Percentiles rank a stretch among this genome's conserved stretches.
These are phyloP conservation scores for Albula goreensis DNA, from an alignment of 2,113 vertebrate genomes.

Conservation along the genomic window DNA sequence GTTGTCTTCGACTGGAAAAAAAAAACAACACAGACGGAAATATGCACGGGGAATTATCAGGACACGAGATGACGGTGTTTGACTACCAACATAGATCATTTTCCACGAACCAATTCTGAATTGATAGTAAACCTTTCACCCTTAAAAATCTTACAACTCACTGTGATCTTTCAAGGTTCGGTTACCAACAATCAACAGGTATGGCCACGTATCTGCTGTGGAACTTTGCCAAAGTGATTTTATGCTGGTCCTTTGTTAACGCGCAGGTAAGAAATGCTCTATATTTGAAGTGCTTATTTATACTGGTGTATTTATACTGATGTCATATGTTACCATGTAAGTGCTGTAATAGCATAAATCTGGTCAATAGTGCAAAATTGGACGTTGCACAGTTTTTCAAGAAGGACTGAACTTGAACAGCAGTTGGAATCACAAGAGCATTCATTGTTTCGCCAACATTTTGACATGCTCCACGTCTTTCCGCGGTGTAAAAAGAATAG, in stretches of 20 bases:
- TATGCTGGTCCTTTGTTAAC: constrained; percentile 44
- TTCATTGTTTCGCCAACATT: not conserved
- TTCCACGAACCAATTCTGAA: not conserved
- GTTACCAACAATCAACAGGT: constrained; percentile 1
- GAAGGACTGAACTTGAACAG: not conserved
- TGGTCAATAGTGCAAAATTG: too few species aligned
- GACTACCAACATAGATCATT: not conserved
- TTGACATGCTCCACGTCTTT: not conserved
- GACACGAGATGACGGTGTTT: too few species aligned
- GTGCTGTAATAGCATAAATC: too few species aligned
- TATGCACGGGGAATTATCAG: not conserved
- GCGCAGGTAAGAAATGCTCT: constrained; percentile 45
- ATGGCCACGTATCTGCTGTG: constrained; percentile 35
- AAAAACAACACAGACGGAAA: not conserved
- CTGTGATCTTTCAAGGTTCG: not conserved
- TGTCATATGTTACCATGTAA: too few species aligned
- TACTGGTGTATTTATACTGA: too few species aligned
- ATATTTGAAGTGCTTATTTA: too few species aligned
- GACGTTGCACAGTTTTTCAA: not conserved
- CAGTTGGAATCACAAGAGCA: not conserved
- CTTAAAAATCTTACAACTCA: not conserved
- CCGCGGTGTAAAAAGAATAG: not conserved
- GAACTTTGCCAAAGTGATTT: constrained; percentile 40
- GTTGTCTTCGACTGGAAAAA: not conserved
- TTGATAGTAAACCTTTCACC: not conserved